phyloP scores from a whole-genome alignment of 1,140 invertebrate species.

The Zaprionus kolodkinae region DNA sequence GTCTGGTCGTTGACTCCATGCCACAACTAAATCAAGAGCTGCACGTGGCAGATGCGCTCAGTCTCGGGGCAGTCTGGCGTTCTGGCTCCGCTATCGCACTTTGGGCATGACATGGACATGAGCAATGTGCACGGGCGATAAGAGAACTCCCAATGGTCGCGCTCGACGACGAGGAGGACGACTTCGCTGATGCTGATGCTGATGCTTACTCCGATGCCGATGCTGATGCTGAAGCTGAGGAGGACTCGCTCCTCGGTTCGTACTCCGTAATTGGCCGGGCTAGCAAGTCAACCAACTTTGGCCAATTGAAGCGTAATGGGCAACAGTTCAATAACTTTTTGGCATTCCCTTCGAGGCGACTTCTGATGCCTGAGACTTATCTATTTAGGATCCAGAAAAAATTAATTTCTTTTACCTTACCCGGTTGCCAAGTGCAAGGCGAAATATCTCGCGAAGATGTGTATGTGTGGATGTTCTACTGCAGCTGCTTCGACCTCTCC shows the following conservation, averaged over 20 bases:
- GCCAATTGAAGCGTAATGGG: conserved; percentile 72
- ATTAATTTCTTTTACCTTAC: conserved; percentile 24
- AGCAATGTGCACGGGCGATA: conserved; percentile 74
- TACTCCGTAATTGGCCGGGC: conserved; percentile 66
- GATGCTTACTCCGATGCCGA: not conserved
- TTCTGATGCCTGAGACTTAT: conserved; percentile 26
- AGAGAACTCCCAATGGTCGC: conserved; percentile 42
- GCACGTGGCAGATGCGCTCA: conserved; percentile 70
- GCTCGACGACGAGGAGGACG: not conserved
- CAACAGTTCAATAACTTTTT: conserved; percentile 80
- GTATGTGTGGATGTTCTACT: not conserved
- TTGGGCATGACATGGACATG: conserved; percentile 66
- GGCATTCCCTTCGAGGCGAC: conserved; percentile 47
- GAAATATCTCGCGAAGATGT: not conserved
- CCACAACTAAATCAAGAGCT: conserved; percentile 68
- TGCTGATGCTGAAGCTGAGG: not conserved
- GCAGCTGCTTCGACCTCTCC: no score
- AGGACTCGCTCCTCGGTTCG: conserved; percentile 27
- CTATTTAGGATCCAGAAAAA: conserved; percentile 23
- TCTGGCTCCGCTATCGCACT: conserved; percentile 23
- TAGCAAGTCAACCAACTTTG: conserved; percentile 65
- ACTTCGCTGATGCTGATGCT: not conserved
- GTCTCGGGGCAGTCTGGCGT: conserved; percentile 34
- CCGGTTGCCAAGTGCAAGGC: conserved; percentile 6
- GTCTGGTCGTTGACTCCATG: conserved; percentile 61